phyloP scores from a whole-genome alignment of 37 sponge, comb jelly and placozoan species.

The Beroe ovata region DNA sequence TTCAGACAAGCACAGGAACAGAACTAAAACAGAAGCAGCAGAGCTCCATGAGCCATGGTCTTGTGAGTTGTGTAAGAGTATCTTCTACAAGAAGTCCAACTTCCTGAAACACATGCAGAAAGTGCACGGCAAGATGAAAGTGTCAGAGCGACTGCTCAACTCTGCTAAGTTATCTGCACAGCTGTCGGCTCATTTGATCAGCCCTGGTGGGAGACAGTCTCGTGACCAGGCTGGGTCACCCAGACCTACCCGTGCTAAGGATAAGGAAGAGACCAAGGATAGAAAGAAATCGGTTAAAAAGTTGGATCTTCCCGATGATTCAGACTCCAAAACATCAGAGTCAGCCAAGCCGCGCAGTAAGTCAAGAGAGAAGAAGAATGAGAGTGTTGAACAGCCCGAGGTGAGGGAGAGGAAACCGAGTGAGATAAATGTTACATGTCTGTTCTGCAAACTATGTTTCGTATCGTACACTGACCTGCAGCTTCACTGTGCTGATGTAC shows the following conservation, averaged over 20 bases:
- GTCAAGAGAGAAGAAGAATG: background rate
- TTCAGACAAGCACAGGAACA: conserved; percentile 62
- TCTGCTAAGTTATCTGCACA: conserved; percentile 55
- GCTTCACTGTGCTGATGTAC: conserved; percentile 64
- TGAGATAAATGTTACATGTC: conserved; percentile 51
- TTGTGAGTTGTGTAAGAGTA: conserved; percentile 55
- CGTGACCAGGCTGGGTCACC: conserved; percentile 7
- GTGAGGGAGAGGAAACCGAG: background rate
- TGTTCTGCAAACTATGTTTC: conserved; percentile 53
- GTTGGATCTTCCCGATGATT: background rate
- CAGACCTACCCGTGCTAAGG: conserved; percentile 1
- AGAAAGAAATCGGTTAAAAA: background rate
- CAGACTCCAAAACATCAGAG: background rate
- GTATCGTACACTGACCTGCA: conserved; percentile 61
- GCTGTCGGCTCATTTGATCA: conserved; percentile 13
- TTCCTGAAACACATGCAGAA: conserved; percentile 66
- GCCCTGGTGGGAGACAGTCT: background rate
- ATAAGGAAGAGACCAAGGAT: background rate
- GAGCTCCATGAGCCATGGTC: conserved; percentile 62
- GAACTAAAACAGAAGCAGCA: conserved; percentile 53
- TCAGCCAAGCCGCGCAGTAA: background rate
- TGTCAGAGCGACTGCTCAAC: conserved; percentile 62
- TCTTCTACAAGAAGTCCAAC: conserved; percentile 57
- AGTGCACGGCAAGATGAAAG: conserved; percentile 63
- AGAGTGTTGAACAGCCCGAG: background rate